These are phyloP conservation scores for Oreochromis tanganicae DNA, from an alignment of 2,113 vertebrate species.

Conservation along the genomic window DNA sequence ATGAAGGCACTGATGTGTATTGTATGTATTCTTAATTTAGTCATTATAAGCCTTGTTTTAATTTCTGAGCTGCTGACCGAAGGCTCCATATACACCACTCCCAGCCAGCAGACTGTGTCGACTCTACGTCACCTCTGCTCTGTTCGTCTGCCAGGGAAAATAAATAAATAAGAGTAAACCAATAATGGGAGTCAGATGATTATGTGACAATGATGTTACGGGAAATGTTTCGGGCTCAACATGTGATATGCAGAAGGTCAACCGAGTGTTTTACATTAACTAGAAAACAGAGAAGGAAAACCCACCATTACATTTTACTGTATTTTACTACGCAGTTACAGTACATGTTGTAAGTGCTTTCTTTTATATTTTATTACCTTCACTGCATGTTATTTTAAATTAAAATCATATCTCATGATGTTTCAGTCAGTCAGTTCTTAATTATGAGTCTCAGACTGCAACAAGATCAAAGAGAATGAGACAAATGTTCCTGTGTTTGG, in stretches of 20 bases:
- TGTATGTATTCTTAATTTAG: not conserved
- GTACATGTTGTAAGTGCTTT: not conserved
- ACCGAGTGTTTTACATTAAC: not conserved
- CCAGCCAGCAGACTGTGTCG: not conserved
- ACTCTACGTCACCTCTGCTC: conserved; percentile 28
- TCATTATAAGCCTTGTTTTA: not conserved
- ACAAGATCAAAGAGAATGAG: not conserved
- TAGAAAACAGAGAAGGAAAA: not conserved
- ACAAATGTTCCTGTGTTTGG: not conserved
- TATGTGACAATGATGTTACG: conserved; percentile 37
- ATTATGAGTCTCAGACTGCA: not conserved
- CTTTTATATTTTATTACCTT: not conserved
- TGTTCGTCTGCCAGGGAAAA: conserved; percentile 44
- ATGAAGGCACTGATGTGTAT: not conserved
- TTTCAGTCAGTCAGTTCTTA: not conserved
- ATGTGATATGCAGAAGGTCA: conserved; percentile 33
- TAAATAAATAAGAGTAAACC: conserved; percentile 45
- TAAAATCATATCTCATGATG: not conserved
- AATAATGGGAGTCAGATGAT: conserved; percentile 58
- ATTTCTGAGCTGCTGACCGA: not conserved
- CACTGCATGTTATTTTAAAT: not conserved
- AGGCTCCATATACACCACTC: not conserved
- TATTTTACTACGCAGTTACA: not conserved
- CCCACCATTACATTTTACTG: not conserved
- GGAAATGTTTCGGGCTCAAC: not conserved